A percentile compares a stretch with the other conserved stretches of the same genome.
These are phyloP conservation scores for Porites lutea DNA, from an alignment of 64 coral and sea anemone genomes.

Conservation along the genomic window DNA sequence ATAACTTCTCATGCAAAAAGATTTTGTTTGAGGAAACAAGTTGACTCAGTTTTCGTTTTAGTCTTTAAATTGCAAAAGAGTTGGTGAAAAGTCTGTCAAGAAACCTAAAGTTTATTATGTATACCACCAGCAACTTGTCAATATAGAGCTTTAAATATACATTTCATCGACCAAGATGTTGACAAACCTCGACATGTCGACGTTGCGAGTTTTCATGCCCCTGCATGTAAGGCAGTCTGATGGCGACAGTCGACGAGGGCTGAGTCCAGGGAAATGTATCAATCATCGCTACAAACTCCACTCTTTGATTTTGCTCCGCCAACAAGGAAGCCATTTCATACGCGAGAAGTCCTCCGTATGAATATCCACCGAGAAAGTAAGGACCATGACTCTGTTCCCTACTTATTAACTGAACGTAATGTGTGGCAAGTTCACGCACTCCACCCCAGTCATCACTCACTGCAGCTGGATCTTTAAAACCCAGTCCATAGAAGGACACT, in stretches of 20 bases:
- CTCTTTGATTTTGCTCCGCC: slow-evolving; percentile 33
- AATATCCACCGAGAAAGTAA: slow-evolving; percentile 71
- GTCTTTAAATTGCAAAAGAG: too few relatives aligned
- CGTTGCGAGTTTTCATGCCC: too few relatives aligned
- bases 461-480: slow-evolving; percentile 40
- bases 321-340: slow-evolving; percentile 75
- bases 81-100: too few relatives aligned
- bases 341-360: slow-evolving; percentile 60
- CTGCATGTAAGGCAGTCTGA: neutral
- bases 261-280: slow-evolving; percentile 48
- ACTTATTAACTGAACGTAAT: slow-evolving; percentile 37
- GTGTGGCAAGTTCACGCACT: slow-evolving; percentile 59
- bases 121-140: too few relatives aligned
- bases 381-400: slow-evolving; percentile 59
- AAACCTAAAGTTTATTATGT: too few relatives aligned
- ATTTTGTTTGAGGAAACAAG: too few relatives aligned
- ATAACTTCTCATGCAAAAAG: too few relatives aligned
- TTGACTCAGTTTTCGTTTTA: too few relatives aligned
- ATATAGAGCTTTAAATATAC: too few relatives aligned
- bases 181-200: slow-evolving; percentile 10
- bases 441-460: slow-evolving; percentile 38
- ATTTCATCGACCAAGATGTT: too few relatives aligned
- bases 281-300: slow-evolving; percentile 69
- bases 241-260: neutral
- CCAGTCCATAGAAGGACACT: slow-evolving; percentile 57